Percentiles rank a stretch among this genome's conserved stretches.
Conservation (phyloP, 2,888 invertebrate species). For the Germaria angustata region DNA sequence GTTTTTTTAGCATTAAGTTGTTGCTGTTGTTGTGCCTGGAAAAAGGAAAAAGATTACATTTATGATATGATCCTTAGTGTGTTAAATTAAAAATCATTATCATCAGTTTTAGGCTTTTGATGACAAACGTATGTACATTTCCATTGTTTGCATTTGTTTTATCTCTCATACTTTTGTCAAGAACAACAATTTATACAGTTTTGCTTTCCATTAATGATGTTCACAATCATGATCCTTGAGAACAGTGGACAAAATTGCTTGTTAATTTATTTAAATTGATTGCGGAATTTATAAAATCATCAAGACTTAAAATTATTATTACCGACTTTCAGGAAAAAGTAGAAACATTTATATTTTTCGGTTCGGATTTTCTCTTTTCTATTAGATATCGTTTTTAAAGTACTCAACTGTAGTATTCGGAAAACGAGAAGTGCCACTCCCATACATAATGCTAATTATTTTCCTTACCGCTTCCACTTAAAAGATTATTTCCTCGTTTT, state of each 20-base stretch:
- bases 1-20: neutral
- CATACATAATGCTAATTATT: too few species aligned
- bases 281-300: too few species aligned
- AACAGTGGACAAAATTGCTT: conserved; percentile 18
- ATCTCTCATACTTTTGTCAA: conserved; percentile 8
- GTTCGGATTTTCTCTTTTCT: too few species aligned
- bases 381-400: too few species aligned
- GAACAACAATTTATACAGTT: neutral
- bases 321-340: too few species aligned
- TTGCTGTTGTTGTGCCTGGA: neutral
- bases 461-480: too few species aligned
- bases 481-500: too few species aligned
- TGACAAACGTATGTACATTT: conserved; percentile 43
- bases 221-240: conserved; percentile 13
- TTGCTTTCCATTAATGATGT: conserved; percentile 23
- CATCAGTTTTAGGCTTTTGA: conserved; percentile 42
- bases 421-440: too few species aligned
- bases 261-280: neutral
- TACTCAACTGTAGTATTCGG: too few species aligned
- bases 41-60: conserved; percentile 34
- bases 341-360: too few species aligned
- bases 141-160: conserved; percentile 11
- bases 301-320: too few species aligned
- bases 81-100: conserved; percentile 56
- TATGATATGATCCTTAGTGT: conserved; percentile 45